These are phyloP conservation scores for Gopherus flavomarginatus DNA, from an alignment of 2,113 vertebrate genomes.

Conservation along the genomic window DNA sequence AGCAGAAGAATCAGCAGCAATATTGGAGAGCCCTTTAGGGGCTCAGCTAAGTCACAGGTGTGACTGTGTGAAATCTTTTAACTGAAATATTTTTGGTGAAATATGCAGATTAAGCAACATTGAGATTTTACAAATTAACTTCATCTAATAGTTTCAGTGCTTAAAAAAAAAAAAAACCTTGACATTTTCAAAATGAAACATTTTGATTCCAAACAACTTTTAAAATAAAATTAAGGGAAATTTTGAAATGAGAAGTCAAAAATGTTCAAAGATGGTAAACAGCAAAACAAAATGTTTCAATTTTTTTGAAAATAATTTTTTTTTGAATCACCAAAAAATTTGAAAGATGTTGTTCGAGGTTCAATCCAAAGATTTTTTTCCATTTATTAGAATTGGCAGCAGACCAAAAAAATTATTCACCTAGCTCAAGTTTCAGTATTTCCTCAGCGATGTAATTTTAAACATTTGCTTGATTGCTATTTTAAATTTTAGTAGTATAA, in stretches of 20 bases:
- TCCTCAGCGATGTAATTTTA: not conserved
- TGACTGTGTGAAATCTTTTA: not conserved
- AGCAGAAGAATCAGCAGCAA: slow-evolving; percentile 34
- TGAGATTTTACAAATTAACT: not conserved
- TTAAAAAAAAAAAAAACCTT: not conserved
- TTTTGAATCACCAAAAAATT: not conserved
- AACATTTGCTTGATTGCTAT: not conserved
- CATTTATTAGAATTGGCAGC: not conserved
- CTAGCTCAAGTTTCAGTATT: not conserved
- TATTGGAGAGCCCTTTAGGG: slow-evolving; percentile 34
- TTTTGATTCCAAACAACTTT: not conserved
- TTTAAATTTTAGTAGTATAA: not conserved
- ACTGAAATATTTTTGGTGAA: not conserved
- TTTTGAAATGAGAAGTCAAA: not conserved
- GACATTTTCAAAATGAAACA: not conserved
- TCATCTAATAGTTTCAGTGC: not conserved
- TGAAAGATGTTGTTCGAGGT: not conserved
- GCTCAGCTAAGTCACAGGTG: not conserved
- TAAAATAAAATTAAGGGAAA: too few species aligned
- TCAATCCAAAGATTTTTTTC: not conserved
- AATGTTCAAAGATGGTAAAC: not conserved
- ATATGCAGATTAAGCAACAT: not conserved
- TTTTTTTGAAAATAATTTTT: not conserved
- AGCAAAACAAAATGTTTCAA: not conserved
- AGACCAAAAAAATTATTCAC: not conserved